phyloP scores from a whole-genome alignment of 2,888 invertebrate species.

The Cryptus viduatorius region DNA sequence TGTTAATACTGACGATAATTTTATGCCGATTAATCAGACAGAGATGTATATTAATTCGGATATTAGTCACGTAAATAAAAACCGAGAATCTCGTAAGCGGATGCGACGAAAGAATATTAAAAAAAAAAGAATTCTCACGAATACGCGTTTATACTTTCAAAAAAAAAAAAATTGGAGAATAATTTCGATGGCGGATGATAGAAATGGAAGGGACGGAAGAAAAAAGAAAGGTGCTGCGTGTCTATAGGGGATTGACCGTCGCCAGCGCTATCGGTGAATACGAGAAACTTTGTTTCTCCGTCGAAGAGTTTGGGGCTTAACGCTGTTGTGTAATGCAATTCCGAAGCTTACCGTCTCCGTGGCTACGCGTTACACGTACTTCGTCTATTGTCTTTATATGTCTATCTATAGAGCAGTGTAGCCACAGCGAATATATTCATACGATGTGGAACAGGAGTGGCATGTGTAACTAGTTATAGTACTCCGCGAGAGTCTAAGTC shows the following conservation, averaged over 20 bases:
- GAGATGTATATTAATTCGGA: neutral
- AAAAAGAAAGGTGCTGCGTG: slow-evolving; percentile 11
- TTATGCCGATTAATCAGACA: neutral
- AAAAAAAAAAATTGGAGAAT: slow-evolving; percentile 44
- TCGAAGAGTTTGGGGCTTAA: slow-evolving; percentile 27
- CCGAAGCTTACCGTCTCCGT: slow-evolving; percentile 17
- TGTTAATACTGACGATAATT: neutral
- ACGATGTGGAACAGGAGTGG: slow-evolving; percentile 51
- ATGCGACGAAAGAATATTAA: neutral
- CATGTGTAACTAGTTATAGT: slow-evolving; percentile 66
- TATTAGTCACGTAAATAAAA: neutral
- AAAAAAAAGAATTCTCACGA: neutral
- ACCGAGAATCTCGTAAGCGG: no score
- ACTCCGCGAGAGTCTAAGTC: slow-evolving; percentile 31
- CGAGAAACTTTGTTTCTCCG: slow-evolving; percentile 5
- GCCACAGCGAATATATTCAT: slow-evolving; percentile 14
- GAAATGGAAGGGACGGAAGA: slow-evolving; percentile 45
- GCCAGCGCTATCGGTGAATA: slow-evolving; percentile 1
- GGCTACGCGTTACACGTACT: slow-evolving; percentile 31
- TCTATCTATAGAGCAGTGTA: neutral
- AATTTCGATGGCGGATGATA: slow-evolving; percentile 40
- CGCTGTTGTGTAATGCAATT: slow-evolving; percentile 30
- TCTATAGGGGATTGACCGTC: slow-evolving; percentile 15
- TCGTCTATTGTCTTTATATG: neutral
- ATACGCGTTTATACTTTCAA: neutral